Percentiles rank a stretch among this genome's conserved stretches.
Evolutionary conservation across 2,797 vertebrate genomes (phyloP).

Genomic region (Diplodus puntazzo): DNA sequence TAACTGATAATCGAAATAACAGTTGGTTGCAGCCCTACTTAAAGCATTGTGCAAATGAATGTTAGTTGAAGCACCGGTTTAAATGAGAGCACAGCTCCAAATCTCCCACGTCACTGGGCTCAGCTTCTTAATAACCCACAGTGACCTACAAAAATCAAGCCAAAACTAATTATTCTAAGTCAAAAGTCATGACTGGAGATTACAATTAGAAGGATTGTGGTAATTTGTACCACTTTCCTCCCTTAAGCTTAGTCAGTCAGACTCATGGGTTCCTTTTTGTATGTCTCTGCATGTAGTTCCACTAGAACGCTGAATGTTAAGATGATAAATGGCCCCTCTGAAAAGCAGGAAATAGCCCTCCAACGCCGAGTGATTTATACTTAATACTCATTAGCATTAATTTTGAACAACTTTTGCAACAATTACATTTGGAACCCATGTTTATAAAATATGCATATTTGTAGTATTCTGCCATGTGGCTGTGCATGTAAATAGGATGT

Average conservation of each 20-base stretch:
- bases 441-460: conserved; percentile 34
- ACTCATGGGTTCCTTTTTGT: background rate
- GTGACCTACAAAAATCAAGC: background rate
- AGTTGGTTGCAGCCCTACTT: background rate
- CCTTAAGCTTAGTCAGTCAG: background rate
- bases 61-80: background rate
- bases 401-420: conserved; percentile 34
- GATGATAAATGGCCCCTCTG: conserved; percentile 12
- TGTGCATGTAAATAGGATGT: background rate
- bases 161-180: background rate
- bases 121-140: background rate
- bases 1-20: too few relatives aligned
- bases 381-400: conserved; percentile 47
- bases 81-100: background rate
- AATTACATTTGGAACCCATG: conserved; percentile 31
- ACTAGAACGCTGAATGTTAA: background rate
- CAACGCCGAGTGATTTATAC: conserved; percentile 13
- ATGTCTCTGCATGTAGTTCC: background rate
- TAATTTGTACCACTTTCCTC: background rate
- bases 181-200: background rate
- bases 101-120: background rate
- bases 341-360: conserved; percentile 16
- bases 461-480: background rate
- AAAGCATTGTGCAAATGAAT: background rate
- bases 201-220: background rate